Base-by-base conservation (phyloP, 2,113 vertebrate genomes). In the Chauna torquata region DNA sequence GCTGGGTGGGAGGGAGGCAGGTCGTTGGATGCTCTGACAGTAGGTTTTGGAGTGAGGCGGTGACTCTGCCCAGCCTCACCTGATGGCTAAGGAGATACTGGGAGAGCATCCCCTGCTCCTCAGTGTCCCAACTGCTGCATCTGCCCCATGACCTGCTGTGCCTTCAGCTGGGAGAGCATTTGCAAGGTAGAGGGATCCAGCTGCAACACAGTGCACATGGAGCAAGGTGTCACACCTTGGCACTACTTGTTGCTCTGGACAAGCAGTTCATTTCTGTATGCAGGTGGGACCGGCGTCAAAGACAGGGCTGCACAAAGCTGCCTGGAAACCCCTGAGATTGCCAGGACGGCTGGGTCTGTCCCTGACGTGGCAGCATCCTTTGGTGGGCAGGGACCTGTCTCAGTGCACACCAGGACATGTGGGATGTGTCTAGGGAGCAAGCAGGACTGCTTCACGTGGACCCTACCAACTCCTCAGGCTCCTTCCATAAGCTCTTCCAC, bases 101-200 rank as follows among this genome's bases (percentile, higher is more conserved):
- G 74, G 27, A 28, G 36, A 36, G 36, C 44, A 16, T 30, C 34
- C 34, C 18, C 57, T 18, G 57, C 16, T 17, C 11, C 19, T 38
- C 0, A 1, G 3, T 7, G 17, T 54, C 16, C 32, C 3, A 2
- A 30, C 4, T 3, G 38, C 7, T 1, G 4, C 1, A 1, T 2
- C 40, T 74, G 55, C 20, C 34, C 8, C 5, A 40, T 13, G 25
- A 30, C 27, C 9, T 2, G 2, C 12, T 19, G 25, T 17, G 23
- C 30, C 54, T 45, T 59, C 0, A 0, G 4, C 42, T 6, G 23
- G 50, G 25, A 18, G 7, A 57, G 7, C 0, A 1, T 32, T 75
- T 66, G 23, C 9, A 42, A 69, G n/a, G 47, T 68, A 40, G 27
- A 52, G 11, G 12, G 17, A 55, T 47, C 20, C 0, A 4, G 25